Percentiles rank a stretch among this genome's conserved stretches.
Evolutionary conservation across 1,140 invertebrate genomes (phyloP).

Genomic region (Drosophila pruinosa): DNA sequence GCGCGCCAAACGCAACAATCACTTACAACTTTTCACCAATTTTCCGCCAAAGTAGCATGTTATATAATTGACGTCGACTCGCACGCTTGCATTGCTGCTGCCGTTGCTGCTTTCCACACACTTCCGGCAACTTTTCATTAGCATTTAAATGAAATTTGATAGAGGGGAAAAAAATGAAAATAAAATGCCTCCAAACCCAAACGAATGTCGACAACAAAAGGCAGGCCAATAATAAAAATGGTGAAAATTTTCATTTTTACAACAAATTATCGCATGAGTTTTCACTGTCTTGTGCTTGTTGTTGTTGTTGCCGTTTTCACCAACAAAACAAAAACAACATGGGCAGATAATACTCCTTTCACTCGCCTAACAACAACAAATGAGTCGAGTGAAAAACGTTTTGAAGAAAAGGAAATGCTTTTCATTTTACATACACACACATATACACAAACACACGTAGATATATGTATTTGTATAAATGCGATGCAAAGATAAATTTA

Average conservation of each 20-base stretch:
- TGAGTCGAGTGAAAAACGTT: constrained; percentile 74
- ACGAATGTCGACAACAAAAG: constrained; percentile 47
- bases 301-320: constrained; percentile 64
- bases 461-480: background rate
- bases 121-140: constrained; percentile 79
- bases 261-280: constrained; percentile 81
- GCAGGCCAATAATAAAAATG: constrained; percentile 59
- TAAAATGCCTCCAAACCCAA: constrained; percentile 15
- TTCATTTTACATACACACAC: constrained; percentile 58
- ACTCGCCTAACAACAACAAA: constrained; percentile 69
- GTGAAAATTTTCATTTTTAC: constrained; percentile 80
- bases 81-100: no score
- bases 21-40: constrained; percentile 44
- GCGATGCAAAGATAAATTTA: constrained; percentile 70
- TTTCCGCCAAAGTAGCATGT: constrained; percentile 51
- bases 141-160: constrained; percentile 81
- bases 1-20: constrained; percentile 37
- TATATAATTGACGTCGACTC: constrained; percentile 66
- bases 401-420: constrained; percentile 77
- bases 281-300: constrained; percentile 53
- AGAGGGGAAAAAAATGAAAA: constrained; percentile 48
- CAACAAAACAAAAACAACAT: constrained; percentile 37
- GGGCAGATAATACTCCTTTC: constrained; percentile 67
- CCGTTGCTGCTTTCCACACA: constrained; percentile 52
- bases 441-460: background rate